Base-by-base conservation (phyloP, 2,113 vertebrate genomes). In the Plecturocebus donacophilus region DNA sequence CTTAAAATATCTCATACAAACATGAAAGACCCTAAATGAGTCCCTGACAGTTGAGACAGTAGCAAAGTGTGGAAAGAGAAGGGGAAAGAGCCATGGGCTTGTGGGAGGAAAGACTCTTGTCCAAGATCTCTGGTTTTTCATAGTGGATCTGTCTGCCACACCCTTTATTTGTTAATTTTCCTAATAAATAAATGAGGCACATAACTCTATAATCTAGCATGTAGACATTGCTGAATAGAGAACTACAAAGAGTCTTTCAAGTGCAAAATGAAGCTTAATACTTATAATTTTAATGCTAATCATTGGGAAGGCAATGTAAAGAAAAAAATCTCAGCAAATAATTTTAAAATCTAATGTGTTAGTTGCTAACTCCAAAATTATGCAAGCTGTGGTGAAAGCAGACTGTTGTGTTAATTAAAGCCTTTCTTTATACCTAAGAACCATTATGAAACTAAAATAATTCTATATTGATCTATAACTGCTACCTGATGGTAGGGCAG, bases 371-470 rank as follows among this genome's bases (percentile, higher is more conserved):
- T 95, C 42, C 30, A 68, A 94, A 95, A 95, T 93, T 93, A 93
- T 45, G 61, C 45, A 94, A 88, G 40, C 32, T 95, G 42, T 61
- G 27, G 90, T 52, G 47, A 45, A 30, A 93, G 54, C 93, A 95
- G 13, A 88, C 30, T 9, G 49, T 42, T 97, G 42, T 93, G 83
- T 54, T 91, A 86, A 97, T 91, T 88, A 83, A 91, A 97, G 73
- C 47, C 81, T 94, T 91, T 97, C 45, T 96, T 86, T 96, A 97
- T 96, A 87, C 21, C 8, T 40, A 25, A 96, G 86, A 90, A 52
- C 40, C 30, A 58, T 93, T 90, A 87, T 87, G 45, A 94, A 95
- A 88, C 20, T 93, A 66, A 95, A 93, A 88, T 95, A 38, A 38
- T 70, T 95, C 79, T 94, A 0, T 83, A 64, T 88, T 92, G 75